Percentiles rank a stretch among this genome's conserved stretches.
phyloP scores from a whole-genome alignment of 1,140 invertebrate species.

The Lordiphosa stackelbergi region DNA sequence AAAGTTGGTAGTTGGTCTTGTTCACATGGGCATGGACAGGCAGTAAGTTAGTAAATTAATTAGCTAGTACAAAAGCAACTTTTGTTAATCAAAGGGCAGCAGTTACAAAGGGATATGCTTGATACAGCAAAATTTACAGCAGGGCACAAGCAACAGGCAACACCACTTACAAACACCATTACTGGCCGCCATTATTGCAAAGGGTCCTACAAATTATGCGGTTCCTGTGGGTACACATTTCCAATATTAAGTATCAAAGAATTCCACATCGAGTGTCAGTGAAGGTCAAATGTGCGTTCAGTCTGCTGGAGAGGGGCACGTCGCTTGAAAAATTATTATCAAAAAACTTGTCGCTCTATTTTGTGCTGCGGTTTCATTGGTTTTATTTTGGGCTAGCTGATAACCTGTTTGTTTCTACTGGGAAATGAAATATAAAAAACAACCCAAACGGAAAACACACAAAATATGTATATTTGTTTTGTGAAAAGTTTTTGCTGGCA shows the following conservation, averaged over 20 bases:
- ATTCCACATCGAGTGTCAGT: constrained; percentile 16
- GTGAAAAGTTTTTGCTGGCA: constrained; percentile 1
- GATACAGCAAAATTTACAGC: constrained; percentile 2
- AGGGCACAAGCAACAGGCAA: constrained; percentile 14
- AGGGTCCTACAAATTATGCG: constrained; percentile 42
- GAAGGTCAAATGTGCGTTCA: constrained; percentile 46
- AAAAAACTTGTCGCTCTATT: constrained; percentile 45
- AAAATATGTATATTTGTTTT: constrained; percentile 26
- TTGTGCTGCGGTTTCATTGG: constrained; percentile 20
- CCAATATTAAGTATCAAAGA: constrained; percentile 28
- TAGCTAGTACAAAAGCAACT: too few relatives aligned
- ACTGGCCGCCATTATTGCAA: constrained; percentile 58
- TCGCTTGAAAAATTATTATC: constrained; percentile 52
- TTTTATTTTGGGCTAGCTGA: constrained; percentile 45
- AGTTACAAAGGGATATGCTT: constrained; percentile 2
- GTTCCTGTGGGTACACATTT: constrained; percentile 59
- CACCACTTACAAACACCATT: constrained; percentile 66
- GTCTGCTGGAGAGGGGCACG: constrained; percentile 22
- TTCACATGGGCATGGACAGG: too few relatives aligned
- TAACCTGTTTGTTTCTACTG: constrained; percentile 53
- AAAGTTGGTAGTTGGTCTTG: too few relatives aligned
- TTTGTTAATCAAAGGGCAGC: background rate
- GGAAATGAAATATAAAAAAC: constrained; percentile 17
- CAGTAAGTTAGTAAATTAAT: background rate
- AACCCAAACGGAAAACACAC: constrained; percentile 40